A percentile compares a stretch with the other conserved stretches of the same genome.
These are phyloP conservation scores for Uloborus plumipes DNA, from an alignment of 2,888 invertebrate species.

Conservation along the genomic window DNA sequence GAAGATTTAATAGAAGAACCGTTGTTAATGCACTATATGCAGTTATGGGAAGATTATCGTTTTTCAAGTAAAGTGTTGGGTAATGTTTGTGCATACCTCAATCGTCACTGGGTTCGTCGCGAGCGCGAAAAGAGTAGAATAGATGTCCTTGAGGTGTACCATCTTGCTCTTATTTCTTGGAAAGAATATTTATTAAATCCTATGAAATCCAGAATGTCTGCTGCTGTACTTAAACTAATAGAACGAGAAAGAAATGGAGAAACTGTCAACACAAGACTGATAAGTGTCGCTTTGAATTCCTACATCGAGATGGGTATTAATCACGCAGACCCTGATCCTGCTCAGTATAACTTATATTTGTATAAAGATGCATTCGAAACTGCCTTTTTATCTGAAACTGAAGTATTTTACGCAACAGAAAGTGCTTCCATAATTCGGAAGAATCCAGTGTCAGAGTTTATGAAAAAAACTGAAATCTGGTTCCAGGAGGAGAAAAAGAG, in stretches of 20 bases:
- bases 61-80: conserved; percentile 96
- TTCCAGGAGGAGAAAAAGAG: conserved; percentile 92
- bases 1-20: conserved; percentile 80
- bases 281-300: conserved; percentile 98
- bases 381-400: conserved; percentile 93
- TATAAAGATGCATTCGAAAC: conserved; percentile 91
- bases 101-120: conserved; percentile 97
- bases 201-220: conserved; percentile 80
- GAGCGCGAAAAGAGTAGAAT: conserved; percentile 98
- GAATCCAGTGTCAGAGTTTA: conserved; percentile 97
- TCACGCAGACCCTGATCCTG: conserved; percentile 87
- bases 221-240: conserved; percentile 95
- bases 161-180: conserved; percentile 76
- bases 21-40: conserved; percentile 94
- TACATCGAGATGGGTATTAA: conserved; percentile 86
- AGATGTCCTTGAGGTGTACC: conserved; percentile 97
- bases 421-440: conserved; percentile 92
- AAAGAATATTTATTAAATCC: conserved; percentile 89
- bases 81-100: conserved; percentile 96
- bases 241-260: conserved; percentile 96
- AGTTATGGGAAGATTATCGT: conserved; percentile 98
- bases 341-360: conserved; percentile 79
- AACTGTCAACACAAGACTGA: conserved; percentile 93
- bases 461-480: conserved; percentile 86
- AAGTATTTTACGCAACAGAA: conserved; percentile 92